Evolutionary conservation across 1,140 invertebrate genomes (phyloP).

Genomic region (Whitmania pigra): DNA sequence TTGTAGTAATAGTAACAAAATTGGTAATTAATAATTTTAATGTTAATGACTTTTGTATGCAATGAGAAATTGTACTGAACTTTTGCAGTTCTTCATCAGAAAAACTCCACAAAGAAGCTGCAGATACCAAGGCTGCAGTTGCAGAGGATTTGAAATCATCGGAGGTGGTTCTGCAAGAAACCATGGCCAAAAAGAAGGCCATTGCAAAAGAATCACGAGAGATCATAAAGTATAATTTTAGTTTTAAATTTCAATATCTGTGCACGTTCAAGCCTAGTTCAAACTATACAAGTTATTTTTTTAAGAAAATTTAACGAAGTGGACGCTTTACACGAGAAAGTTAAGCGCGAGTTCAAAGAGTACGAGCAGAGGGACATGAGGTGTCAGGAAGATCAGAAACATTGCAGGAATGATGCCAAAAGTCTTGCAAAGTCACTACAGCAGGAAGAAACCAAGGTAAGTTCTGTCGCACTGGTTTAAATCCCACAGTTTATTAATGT

Average conservation of each 20-base stretch:
- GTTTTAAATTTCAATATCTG: no score
- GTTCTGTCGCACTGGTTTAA: background rate
- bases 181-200: conserved; percentile 33
- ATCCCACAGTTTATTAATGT: no score
- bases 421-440: conserved; percentile 40
- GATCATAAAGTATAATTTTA: conserved; percentile 32
- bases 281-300: no score
- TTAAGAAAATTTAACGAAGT: conserved; percentile 36
- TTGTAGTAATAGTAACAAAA: no score
- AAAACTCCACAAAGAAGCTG: conserved; percentile 34
- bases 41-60: background rate
- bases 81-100: conserved; percentile 32
- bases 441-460: conserved; percentile 40
- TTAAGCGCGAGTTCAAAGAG: conserved; percentile 39
- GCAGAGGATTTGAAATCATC: conserved; percentile 35
- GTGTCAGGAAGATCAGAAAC: conserved; percentile 42
- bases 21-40: background rate
- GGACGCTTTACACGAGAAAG: conserved; percentile 37
- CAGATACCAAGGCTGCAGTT: conserved; percentile 33
- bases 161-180: conserved; percentile 31
- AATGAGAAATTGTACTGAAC: background rate
- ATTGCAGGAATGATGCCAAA: conserved; percentile 38
- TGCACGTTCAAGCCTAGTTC: background rate
- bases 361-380: conserved; percentile 43
- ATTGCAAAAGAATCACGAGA: conserved; percentile 33